phyloP scores from a whole-genome alignment of 2,113 vertebrate genomes.

The Chrysemys picta region DNA sequence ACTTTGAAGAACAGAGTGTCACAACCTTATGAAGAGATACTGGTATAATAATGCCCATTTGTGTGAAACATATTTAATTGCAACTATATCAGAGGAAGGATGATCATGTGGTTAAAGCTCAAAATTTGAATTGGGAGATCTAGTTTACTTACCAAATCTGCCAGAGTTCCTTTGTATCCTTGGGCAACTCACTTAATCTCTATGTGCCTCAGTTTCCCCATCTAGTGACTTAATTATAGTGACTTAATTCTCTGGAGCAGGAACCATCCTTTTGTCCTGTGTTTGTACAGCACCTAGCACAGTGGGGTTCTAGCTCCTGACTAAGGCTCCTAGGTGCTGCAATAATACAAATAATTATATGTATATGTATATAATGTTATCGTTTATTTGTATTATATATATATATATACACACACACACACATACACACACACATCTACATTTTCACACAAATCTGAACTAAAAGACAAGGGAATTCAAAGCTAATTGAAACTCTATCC shows the following conservation, averaged over 20 bases:
- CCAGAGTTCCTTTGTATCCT: not conserved
- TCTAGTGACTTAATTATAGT: too few species aligned
- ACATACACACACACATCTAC: fast-evolving
- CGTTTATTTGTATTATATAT: too few species aligned
- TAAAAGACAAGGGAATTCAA: not conserved
- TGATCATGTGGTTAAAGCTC: not conserved
- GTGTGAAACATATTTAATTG: not conserved
- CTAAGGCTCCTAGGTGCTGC: too few species aligned
- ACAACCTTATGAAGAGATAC: not conserved
- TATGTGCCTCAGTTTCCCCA: too few species aligned
- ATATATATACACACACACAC: too few species aligned
- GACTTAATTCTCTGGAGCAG: too few species aligned
- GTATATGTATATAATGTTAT: not conserved
- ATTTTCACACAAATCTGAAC: not conserved
- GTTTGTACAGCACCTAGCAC: too few species aligned
- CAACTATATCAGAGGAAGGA: not conserved
- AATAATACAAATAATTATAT: too few species aligned
- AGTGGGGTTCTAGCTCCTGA: too few species aligned
- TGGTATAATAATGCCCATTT: fast-evolving
- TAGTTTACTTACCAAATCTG: not conserved
- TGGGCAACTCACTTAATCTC: too few species aligned
- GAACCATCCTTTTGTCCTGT: too few species aligned
- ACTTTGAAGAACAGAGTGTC: too few species aligned
- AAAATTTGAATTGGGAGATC: not conserved
- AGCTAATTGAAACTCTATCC: not conserved